These are phyloP conservation scores for Colinus virginianus DNA, from an alignment of 2,113 vertebrate genomes.

Conservation along the genomic window DNA sequence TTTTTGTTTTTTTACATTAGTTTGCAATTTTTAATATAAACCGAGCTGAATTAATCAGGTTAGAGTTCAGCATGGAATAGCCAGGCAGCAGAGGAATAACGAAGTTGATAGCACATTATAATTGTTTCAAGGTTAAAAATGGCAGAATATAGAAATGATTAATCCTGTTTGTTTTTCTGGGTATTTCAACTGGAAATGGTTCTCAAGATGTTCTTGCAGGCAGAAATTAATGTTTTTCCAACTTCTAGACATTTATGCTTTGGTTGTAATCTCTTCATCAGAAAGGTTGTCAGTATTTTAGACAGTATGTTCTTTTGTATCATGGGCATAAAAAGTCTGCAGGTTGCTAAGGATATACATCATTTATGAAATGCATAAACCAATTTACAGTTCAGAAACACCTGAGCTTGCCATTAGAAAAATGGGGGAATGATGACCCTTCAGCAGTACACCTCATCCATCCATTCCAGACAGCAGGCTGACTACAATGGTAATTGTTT, in stretches of 20 bases:
- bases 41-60: background rate
- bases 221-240: slow-evolving; percentile 22
- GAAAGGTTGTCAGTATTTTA: slow-evolving; percentile 78
- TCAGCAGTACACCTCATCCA: slow-evolving; percentile 77
- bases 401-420: slow-evolving; percentile 79
- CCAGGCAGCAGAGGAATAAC: background rate
- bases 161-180: background rate
- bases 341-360: slow-evolving; percentile 69
- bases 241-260: background rate
- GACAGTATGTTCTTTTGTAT: slow-evolving; percentile 37
- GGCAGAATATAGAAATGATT: background rate
- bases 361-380: slow-evolving; percentile 66
- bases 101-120: background rate
- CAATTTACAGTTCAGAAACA: slow-evolving; percentile 75
- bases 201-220: background rate
- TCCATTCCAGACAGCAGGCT: slow-evolving; percentile 78
- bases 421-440: slow-evolving; percentile 79
- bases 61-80: background rate
- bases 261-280: slow-evolving; percentile 77
- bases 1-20: background rate
- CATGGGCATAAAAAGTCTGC: slow-evolving; percentile 67
- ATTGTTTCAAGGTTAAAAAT: slow-evolving; percentile 1
- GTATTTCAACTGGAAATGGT: background rate
- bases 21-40: background rate
- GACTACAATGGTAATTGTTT: slow-evolving; percentile 82